These are phyloP conservation scores for Cistogaster globosa DNA, from an alignment of 2,888 invertebrate genomes.

Conservation along the genomic window DNA sequence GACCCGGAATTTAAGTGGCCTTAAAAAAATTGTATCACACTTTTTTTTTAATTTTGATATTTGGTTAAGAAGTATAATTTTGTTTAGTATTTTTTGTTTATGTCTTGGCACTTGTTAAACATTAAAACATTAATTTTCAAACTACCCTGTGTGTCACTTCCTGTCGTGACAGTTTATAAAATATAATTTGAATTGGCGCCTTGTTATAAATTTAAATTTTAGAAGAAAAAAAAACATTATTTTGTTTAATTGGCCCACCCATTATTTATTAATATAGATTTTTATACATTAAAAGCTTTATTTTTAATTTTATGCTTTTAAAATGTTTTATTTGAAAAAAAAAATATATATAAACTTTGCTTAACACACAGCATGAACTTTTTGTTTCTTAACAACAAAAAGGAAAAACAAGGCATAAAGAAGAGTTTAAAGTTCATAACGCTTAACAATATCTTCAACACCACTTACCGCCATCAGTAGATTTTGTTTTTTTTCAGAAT, in stretches of 20 bases:
- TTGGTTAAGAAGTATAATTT: no score
- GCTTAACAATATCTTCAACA: slow-evolving; percentile 75
- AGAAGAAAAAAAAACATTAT: slow-evolving; percentile 20
- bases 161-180: slow-evolving; percentile 67
- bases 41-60: no score
- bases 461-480: slow-evolving; percentile 65
- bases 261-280: slow-evolving; percentile 60
- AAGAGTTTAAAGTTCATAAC: slow-evolving; percentile 74
- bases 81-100: no score
- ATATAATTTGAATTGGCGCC: slow-evolving; percentile 71
- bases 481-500: slow-evolving; percentile 35
- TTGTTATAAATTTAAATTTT: slow-evolving; percentile 57
- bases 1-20: no score
- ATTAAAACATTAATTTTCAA: slow-evolving; percentile 11
- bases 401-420: slow-evolving; percentile 12
- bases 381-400: slow-evolving; percentile 22
- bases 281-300: slow-evolving; percentile 26
- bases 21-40: no score
- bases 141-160: slow-evolving; percentile 57
- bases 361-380: slow-evolving; percentile 50
- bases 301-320: slow-evolving; percentile 22
- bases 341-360: neutral
- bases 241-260: slow-evolving; percentile 74
- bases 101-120: neutral
- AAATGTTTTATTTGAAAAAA: slow-evolving; percentile 41